These are phyloP conservation scores for Camelus dromedarius DNA, from an alignment of 2,113 vertebrate genomes.

Conservation along the genomic window DNA sequence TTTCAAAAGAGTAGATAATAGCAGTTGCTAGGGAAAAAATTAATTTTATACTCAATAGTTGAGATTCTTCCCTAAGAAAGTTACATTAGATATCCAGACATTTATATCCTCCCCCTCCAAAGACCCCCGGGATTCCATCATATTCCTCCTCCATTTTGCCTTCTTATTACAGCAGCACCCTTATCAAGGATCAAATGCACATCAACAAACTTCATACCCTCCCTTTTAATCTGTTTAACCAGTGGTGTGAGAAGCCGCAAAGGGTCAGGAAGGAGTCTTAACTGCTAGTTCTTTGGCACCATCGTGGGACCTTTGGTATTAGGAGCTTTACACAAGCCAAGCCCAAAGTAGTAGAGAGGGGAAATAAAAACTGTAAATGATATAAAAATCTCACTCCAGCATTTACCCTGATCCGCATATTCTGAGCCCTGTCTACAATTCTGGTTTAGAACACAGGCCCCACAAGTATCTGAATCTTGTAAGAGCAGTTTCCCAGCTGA, in stretches of 20 bases:
- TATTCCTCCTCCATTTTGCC: not conserved
- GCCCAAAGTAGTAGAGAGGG: not conserved
- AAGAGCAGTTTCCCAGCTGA: not conserved
- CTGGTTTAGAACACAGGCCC: not conserved
- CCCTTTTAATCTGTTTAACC: not conserved
- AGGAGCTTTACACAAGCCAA: constrained; percentile 7
- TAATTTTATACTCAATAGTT: not conserved
- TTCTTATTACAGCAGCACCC: not conserved
- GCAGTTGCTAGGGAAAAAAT: not conserved
- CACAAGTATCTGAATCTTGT: not conserved
- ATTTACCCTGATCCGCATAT: not conserved
- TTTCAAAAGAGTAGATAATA: not conserved
- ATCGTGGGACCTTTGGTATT: not conserved
- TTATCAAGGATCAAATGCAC: not conserved
- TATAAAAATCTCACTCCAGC: not conserved
- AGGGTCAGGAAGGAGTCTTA: not conserved
- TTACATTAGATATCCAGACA: not conserved
- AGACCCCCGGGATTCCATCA: not conserved
- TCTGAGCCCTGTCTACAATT: not conserved
- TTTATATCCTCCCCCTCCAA: not conserved
- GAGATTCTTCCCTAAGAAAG: constrained; percentile 30
- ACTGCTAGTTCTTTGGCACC: not conserved
- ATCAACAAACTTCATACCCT: not conserved
- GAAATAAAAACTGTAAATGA: not conserved
- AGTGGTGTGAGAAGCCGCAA: not conserved